Evolutionary conservation across 1,140 invertebrate genomes (phyloP), one percentile per base, ranked within the genome.

Genomic region (Leptonema lineaticorne): DNA sequence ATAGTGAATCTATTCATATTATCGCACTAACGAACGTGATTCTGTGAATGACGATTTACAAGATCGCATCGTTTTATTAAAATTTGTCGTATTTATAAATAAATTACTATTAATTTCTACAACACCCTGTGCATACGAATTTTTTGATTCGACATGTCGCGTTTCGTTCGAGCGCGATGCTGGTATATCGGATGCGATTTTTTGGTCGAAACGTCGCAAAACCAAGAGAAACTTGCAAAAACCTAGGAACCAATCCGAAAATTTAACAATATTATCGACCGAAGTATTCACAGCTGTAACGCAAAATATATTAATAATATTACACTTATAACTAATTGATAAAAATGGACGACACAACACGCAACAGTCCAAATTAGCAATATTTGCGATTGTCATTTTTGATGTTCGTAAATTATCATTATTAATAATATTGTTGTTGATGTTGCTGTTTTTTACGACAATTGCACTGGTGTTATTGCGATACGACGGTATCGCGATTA

Each of bases 91-190:
- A 41, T 11, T 37, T 53, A 22, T 20, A 37, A 41, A 41, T 1
- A 41, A 41, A 41, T 41, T 9, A 41, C 37, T 41, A 57, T 57
- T 20, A 29, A 62, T 7, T 6, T 29, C 58, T 62, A 62, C 6
- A n/a, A 45, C 58, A 62, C 58, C 58, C 58, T 62, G 58, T 62
- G 33, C 33, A 5, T 5, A 14, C n/a, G 18, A 53, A 53, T n/a
- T n/a, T n/a, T n/a, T n/a, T n/a, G n/a, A n/a, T 20, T 53, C 48
- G 48, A 1, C 48, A 26, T 8, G 33, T n/a, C 33, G 16, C 37
- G 37, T 16, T 41, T 11, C 37, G 37, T 41, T 41, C 37, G 11
- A 41, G 9, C 37, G 16, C 37, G 37, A 41, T 16, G 37, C 11
- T 41, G 37, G 16, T 8, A 37, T n/a, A 37, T 37, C 11, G 2